Evolutionary conservation across 2,113 vertebrate genomes (phyloP).

Genomic region (Vulpes vulpes): DNA sequence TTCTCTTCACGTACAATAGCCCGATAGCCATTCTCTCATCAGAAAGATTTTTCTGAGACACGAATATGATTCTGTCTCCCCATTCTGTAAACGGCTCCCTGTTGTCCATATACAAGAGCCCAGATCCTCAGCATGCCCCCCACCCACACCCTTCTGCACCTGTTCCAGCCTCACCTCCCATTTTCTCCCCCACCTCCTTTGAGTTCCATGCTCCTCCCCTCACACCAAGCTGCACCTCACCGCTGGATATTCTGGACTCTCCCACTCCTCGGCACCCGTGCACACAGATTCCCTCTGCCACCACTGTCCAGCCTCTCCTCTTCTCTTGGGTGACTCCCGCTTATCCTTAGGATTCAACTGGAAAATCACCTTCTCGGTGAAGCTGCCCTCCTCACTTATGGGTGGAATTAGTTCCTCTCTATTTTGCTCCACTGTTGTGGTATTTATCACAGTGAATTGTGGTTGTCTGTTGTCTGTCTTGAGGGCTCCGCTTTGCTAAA

Average conservation of each 20-base stretch:
- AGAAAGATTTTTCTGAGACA: not conserved
- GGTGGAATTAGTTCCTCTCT: not conserved
- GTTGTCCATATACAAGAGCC: not conserved
- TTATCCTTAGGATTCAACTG: not conserved
- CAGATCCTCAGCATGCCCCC: not conserved
- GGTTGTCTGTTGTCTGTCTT: not conserved
- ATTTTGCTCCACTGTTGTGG: not conserved
- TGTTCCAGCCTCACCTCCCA: not conserved
- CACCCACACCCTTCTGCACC: not conserved
- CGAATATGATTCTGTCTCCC: not conserved
- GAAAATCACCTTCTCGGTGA: not conserved
- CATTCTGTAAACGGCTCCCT: not conserved
- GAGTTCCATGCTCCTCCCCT: rapidly evolving
- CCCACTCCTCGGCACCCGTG: not conserved
- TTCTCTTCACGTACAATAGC: not conserved
- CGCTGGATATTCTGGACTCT: rapidly evolving
- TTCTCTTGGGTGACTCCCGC: not conserved
- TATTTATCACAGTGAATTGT: not conserved
- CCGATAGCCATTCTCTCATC: not conserved
- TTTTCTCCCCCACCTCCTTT: not conserved
- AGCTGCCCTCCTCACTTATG: not conserved
- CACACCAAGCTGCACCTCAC: not conserved
- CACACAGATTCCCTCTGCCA: not conserved
- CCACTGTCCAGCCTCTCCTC: not conserved
- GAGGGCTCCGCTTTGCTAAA: not conserved